Evolutionary conservation across 2,113 vertebrate species (phyloP).

Genomic region (Camelus bactrianus): DNA sequence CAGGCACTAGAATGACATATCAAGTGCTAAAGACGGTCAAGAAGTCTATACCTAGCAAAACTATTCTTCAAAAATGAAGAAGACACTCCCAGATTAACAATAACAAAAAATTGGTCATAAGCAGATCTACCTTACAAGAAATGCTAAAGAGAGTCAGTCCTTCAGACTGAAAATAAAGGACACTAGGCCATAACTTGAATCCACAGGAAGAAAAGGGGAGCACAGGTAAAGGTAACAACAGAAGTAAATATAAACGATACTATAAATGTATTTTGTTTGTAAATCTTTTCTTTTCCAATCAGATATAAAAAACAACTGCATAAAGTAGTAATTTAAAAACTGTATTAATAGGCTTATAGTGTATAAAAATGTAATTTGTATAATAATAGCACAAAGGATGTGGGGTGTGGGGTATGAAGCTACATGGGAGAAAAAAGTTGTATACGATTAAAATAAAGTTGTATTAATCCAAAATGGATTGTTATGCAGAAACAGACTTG

Average conservation of each 20-base stretch:
- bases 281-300: neutral
- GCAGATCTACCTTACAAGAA: neutral
- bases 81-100: neutral
- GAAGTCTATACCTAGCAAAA: neutral
- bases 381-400: neutral
- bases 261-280: neutral
- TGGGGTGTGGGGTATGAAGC: neutral
- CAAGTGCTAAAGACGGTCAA: neutral
- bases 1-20: neutral
- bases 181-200: neutral
- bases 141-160: neutral
- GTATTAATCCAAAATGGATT: neutral
- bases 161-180: neutral
- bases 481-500: neutral
- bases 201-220: neutral
- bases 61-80: neutral
- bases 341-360: neutral
- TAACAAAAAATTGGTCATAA: neutral
- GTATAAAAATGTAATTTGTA: neutral
- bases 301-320: neutral
- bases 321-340: neutral
- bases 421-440: neutral
- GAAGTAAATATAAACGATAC: neutral
- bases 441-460: neutral
- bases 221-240: neutral